Percentiles rank a stretch among this genome's conserved stretches.
Conservation (phyloP, 1,140 invertebrate species). For the Drosophila ficusphila region DNA sequence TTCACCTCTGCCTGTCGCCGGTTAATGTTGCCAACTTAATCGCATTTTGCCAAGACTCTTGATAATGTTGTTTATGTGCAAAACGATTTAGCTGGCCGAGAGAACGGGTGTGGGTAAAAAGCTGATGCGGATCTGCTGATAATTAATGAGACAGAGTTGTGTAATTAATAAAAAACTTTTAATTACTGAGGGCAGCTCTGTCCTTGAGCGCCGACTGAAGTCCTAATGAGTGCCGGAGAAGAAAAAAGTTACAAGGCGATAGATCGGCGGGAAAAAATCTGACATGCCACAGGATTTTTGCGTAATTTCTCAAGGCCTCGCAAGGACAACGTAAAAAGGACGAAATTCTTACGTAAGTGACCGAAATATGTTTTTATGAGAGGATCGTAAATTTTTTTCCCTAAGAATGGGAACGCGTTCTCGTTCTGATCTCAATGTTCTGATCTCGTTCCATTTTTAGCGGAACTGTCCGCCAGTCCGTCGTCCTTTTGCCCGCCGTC, state of each 20-base stretch:
- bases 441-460: slow-evolving; percentile 77
- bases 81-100: slow-evolving; percentile 61
- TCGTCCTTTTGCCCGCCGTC: slow-evolving; percentile 12
- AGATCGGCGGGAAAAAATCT: slow-evolving; percentile 46
- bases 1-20: slow-evolving; percentile 49
- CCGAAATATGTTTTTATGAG: slow-evolving; percentile 64
- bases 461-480: slow-evolving; percentile 34
- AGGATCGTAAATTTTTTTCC: slow-evolving; percentile 70
- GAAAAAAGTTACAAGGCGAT: slow-evolving; percentile 41
- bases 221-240: slow-evolving; percentile 64
- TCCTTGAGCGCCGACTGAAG: slow-evolving; percentile 52
- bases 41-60: slow-evolving; percentile 71
- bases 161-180: slow-evolving; percentile 79
- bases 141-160: slow-evolving; percentile 66
- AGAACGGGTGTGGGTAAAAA: neutral
- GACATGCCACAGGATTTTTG: slow-evolving; percentile 55
- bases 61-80: slow-evolving; percentile 80
- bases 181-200: slow-evolving; percentile 53
- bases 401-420: slow-evolving; percentile 74
- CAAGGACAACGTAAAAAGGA: slow-evolving; percentile 38
- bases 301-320: slow-evolving; percentile 70
- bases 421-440: slow-evolving; percentile 82
- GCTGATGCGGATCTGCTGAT: slow-evolving; percentile 24
- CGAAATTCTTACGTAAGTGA: slow-evolving; percentile 76
- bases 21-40: slow-evolving; percentile 81